Evolutionary conservation across 23 tunicate genomes (phyloP).

Genomic region (Diplosoma virens): DNA sequence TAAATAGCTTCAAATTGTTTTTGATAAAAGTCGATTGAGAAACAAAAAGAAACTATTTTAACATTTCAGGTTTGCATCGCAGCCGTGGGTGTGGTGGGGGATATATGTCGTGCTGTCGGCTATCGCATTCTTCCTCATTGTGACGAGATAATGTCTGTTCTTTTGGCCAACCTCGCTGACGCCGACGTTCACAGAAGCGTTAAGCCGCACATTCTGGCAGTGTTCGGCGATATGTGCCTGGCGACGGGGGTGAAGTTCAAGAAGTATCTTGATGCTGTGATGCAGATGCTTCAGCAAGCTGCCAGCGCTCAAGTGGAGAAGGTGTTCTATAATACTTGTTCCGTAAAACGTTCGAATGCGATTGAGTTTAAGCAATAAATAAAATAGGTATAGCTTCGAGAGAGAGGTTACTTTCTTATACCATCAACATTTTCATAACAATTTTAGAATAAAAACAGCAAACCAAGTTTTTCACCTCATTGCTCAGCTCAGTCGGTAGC

Average conservation of each 20-base stretch:
- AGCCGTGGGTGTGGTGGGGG: slow-evolving; percentile 97
- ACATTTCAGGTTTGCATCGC: slow-evolving; percentile 93
- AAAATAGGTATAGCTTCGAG: too few species aligned
- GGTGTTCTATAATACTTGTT: slow-evolving; percentile 39
- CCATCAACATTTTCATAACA: too few species aligned
- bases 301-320: slow-evolving; percentile 83
- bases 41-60: neutral
- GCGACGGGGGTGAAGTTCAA: slow-evolving; percentile 85
- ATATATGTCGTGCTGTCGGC: slow-evolving; percentile 90
- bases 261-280: slow-evolving; percentile 69
- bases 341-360: too few species aligned
- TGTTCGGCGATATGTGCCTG: slow-evolving; percentile 89
- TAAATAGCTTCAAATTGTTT: too few species aligned
- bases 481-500: too few species aligned
- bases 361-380: too few species aligned
- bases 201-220: slow-evolving; percentile 95
- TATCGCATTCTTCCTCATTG: slow-evolving; percentile 54
- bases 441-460: too few species aligned
- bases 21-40: too few species aligned
- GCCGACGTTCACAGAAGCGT: slow-evolving; percentile 85
- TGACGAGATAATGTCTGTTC: slow-evolving; percentile 79
- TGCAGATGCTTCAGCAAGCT: slow-evolving; percentile 93
- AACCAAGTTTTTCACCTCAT: too few species aligned
- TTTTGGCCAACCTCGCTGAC: slow-evolving; percentile 69
- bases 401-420: too few species aligned